Evolutionary conservation across 2,113 vertebrate genomes (phyloP), one percentile per base, ranked within the genome.

Genomic region (Periophthalmodon schlosseri): DNA sequence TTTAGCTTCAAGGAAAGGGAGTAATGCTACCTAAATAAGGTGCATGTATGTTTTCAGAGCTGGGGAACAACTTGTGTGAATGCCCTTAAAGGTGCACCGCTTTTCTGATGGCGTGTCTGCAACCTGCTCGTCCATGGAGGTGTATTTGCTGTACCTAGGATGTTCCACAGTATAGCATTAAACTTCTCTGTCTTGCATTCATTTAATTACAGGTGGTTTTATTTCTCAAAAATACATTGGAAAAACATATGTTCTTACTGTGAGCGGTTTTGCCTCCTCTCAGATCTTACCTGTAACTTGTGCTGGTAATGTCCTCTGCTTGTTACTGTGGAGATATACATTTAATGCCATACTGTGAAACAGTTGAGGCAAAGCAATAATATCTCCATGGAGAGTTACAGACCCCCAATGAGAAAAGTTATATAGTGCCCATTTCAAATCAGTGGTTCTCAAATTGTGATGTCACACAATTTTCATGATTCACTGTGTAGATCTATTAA

Each of bases 1-100:
- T 95, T 99, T 72, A 95, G 95, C 81, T 97, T 99, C 75, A 95
- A 89, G 47, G 94, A 95, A 80, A 90, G 95, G n/a, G 91, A 94
- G 6, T 44, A 44, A 44, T 44, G 6, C 39, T 44, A 9, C 39
- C 39, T 10, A 44, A 44, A 44, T 44, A 44, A 44, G 39, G 6
- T 44, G 39, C 39, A 44, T 44, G 0, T 86, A 79, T 23, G 4
- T 4, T 12, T 57, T 57, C 21, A 23, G n/a, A 57, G 56, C 56
- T 23, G n/a, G 56, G 21, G 16, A 52, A 52, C 50, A 57, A 23
- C 16, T 20, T 52, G 49, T 50, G 49, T 50, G 47, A 49, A 16
- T 50, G 49, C 18, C 16, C 16, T 5, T 18, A 50, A 50, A 50
- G 49, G 49, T 18, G 49, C 15, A 50, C 15, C 0, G 18, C 15